Evolutionary conservation across 2,888 invertebrate genomes (phyloP).

Genomic region (Meloe dianella): DNA sequence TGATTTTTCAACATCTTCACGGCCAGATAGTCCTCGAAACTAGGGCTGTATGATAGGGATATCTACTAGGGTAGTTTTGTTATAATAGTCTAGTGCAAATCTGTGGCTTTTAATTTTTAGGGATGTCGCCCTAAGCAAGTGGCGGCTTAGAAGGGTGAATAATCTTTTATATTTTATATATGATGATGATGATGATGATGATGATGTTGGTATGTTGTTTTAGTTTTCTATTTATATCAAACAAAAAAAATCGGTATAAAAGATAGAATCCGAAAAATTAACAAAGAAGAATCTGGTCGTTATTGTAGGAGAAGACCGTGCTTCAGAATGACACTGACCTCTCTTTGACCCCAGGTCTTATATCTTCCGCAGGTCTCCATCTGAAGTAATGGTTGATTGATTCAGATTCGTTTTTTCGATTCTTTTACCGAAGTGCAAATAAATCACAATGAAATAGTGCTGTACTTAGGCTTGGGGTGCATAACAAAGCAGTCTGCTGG

Average conservation of each 20-base stretch:
- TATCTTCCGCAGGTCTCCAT: slow-evolving; percentile 60
- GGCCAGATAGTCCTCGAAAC: slow-evolving; percentile 40
- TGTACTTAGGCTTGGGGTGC: slow-evolving; percentile 56
- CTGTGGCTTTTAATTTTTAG: slow-evolving; percentile 61
- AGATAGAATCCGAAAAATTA: slow-evolving; percentile 12
- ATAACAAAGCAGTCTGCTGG: slow-evolving; percentile 58
- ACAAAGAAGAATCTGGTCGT: slow-evolving; percentile 29
- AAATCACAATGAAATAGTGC: slow-evolving; percentile 62
- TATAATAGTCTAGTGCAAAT: slow-evolving; percentile 57
- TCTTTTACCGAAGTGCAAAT: slow-evolving; percentile 60
- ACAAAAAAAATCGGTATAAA: slow-evolving; percentile 20
- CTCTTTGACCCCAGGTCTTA: slow-evolving; percentile 56
- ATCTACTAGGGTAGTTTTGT: slow-evolving; percentile 44
- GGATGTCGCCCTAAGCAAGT: slow-evolving; percentile 57
- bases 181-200: slow-evolving; percentile 11
- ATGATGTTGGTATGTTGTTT: slow-evolving; percentile 32
- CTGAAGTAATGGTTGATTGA: slow-evolving; percentile 61
- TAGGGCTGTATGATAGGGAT: slow-evolving; percentile 39
- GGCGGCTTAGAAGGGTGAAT: slow-evolving; percentile 58
- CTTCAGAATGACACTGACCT: slow-evolving; percentile 54
- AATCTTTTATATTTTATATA: slow-evolving; percentile 49
- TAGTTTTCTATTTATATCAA: slow-evolving; percentile 22
- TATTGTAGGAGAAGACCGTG: slow-evolving; percentile 25
- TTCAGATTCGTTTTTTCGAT: slow-evolving; percentile 61
- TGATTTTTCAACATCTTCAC: slow-evolving; percentile 46